Evolutionary conservation across 2,113 vertebrate genomes (phyloP).

Genomic region (Lates calcarifer): DNA sequence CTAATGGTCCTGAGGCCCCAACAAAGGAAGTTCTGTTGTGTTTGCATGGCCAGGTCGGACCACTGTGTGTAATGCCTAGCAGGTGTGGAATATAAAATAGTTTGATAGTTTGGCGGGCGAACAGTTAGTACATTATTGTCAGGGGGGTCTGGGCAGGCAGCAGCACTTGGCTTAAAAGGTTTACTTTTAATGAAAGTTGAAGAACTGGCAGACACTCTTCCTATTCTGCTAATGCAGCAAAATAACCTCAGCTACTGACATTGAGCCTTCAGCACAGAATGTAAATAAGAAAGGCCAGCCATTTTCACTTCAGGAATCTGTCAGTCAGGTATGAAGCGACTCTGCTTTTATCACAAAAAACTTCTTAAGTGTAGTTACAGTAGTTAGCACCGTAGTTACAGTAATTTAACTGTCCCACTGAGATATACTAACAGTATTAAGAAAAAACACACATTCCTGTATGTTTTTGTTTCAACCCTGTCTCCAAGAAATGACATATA

Average conservation of each 20-base stretch:
- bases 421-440: not conserved
- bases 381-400: conserved; percentile 42
- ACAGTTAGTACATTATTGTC: conserved; percentile 80
- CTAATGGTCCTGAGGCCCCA: conserved; percentile 69
- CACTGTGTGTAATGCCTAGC: conserved; percentile 77
- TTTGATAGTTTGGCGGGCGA: conserved; percentile 79
- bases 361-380: conserved; percentile 23
- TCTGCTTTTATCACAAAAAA: conserved; percentile 57
- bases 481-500: conserved; percentile 34
- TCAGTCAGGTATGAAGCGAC: conserved; percentile 64
- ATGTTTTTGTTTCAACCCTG: conserved; percentile 24
- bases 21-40: conserved; percentile 81
- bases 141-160: conserved; percentile 69
- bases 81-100: conserved; percentile 84
- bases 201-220: conserved; percentile 72
- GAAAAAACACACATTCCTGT: conserved; percentile 40
- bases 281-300: conserved; percentile 64
- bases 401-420: conserved; percentile 52
- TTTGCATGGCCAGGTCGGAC: conserved; percentile 70
- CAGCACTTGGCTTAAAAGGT: conserved; percentile 71
- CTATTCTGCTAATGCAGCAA: conserved; percentile 77
- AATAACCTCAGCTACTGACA: conserved; percentile 72
- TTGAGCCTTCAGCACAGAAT: conserved; percentile 67
- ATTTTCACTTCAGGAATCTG: conserved; percentile 64
- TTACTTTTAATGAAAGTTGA: conserved; percentile 80